These are phyloP conservation scores for Epizoanthus fatuus DNA, from an alignment of 92 coral and sea anemone genomes.

Conservation along the genomic window DNA sequence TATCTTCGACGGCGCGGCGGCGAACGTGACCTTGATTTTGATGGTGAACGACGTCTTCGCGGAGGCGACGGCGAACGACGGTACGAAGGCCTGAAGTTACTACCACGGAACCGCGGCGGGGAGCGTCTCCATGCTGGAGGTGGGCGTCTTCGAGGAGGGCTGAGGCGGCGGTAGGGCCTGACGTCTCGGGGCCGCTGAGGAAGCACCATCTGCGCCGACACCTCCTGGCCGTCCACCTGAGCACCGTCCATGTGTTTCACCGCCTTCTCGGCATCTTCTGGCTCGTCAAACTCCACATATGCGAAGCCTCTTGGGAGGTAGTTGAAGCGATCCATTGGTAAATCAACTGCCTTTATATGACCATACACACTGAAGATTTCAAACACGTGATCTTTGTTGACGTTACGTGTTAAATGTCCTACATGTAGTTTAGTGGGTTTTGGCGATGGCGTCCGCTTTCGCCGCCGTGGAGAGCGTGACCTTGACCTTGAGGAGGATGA, in stretches of 20 bases:
- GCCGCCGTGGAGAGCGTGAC: slow-evolving; percentile 91
- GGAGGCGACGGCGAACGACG: slow-evolving; percentile 89
- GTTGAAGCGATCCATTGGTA: slow-evolving; percentile 94
- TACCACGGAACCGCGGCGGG: slow-evolving; percentile 94
- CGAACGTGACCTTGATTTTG: slow-evolving; percentile 89
- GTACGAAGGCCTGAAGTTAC: slow-evolving; percentile 79
- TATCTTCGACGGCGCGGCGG: slow-evolving; percentile 91
- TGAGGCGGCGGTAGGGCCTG: slow-evolving; percentile 87
- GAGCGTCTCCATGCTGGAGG: slow-evolving; percentile 93
- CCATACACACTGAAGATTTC: slow-evolving; percentile 98
- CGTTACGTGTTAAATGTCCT: slow-evolving; percentile 92
- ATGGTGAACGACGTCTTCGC: slow-evolving; percentile 86
- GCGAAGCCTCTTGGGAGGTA: slow-evolving; percentile 92
- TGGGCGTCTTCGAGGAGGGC: slow-evolving; percentile 85
- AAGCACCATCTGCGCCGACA: slow-evolving; percentile 88
- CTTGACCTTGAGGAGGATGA: slow-evolving; percentile 86
- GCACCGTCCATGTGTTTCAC: slow-evolving; percentile 99
- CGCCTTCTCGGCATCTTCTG: slow-evolving; percentile 90
- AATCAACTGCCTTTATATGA: slow-evolving; percentile 89
- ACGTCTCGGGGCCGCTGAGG: slow-evolving; percentile 90
- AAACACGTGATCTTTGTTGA: slow-evolving; percentile 95
- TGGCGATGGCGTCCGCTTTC: slow-evolving; percentile 96
- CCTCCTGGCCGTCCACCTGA: slow-evolving; percentile 98
- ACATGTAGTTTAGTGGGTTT: slow-evolving; percentile 91
- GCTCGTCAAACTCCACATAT: slow-evolving; percentile 92